Evolutionary conservation across 35 echinoderm and acorn worm genomes (phyloP).

Genomic region (Heliocidaris erythrogramma): DNA sequence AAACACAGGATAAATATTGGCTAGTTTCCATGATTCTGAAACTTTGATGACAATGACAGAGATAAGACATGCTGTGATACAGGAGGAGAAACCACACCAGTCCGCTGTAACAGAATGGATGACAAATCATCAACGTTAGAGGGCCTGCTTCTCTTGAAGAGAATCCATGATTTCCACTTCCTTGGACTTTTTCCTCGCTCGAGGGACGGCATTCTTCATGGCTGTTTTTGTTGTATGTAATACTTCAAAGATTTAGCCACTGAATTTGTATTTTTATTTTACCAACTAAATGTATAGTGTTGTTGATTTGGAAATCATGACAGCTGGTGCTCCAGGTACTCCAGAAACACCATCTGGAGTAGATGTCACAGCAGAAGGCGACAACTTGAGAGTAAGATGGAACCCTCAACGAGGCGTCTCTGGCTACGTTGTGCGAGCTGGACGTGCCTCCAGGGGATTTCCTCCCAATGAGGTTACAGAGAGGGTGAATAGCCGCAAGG

Average conservation of each 20-base stretch:
- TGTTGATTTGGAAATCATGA: background rate
- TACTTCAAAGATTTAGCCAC: background rate
- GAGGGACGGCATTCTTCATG: no score
- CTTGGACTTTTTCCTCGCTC: background rate
- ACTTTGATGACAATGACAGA: no score
- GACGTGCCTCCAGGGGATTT: background rate
- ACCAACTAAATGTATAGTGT: background rate
- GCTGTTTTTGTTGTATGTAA: background rate
- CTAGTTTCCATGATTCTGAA: no score
- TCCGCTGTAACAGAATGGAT: no score
- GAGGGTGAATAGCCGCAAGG: background rate
- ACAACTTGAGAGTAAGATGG: constrained; percentile 2
- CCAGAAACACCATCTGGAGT: constrained; percentile 21
- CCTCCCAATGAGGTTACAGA: background rate
- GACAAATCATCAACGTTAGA: no score
- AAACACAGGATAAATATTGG: no score
- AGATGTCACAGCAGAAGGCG: constrained; percentile 13
- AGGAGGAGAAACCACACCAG: no score
- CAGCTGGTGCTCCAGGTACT: background rate
- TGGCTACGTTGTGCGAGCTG: background rate
- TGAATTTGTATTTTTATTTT: background rate
- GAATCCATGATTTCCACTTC: background rate
- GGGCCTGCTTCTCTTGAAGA: no score
- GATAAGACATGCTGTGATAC: no score
- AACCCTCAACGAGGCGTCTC: background rate